These are phyloP conservation scores for Herpailurus yagouaroundi DNA, from an alignment of 2,113 vertebrate genomes.

Conservation along the genomic window DNA sequence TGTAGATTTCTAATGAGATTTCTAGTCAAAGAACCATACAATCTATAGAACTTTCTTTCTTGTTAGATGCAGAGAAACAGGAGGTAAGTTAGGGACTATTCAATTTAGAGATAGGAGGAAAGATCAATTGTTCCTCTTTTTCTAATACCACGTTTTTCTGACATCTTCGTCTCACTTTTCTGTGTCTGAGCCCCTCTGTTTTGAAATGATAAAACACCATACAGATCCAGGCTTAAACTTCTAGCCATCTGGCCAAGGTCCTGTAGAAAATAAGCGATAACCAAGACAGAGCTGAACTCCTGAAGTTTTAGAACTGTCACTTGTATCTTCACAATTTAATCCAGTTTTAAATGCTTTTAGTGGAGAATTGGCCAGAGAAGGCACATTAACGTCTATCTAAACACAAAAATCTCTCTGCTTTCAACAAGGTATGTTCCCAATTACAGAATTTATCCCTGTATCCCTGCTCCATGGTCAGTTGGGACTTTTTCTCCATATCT, in stretches of 20 bases:
- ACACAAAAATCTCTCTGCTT: not conserved
- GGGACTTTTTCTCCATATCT: not conserved
- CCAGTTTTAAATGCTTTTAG: not conserved
- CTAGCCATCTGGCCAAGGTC: not conserved
- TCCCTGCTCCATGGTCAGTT: not conserved
- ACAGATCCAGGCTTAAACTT: not conserved
- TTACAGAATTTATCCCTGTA: not conserved
- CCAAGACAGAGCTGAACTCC: not conserved
- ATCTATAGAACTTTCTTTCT: not conserved
- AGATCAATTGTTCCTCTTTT: not conserved
- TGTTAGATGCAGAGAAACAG: slow-evolving; percentile 14
- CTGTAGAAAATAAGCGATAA: not conserved
- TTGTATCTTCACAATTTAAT: not conserved
- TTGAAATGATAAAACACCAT: not conserved
- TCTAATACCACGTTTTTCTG: not conserved
- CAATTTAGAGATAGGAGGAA: not conserved
- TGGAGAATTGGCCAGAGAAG: not conserved
- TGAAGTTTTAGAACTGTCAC: not conserved
- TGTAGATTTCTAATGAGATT: slow-evolving; percentile 23
- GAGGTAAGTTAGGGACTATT: slow-evolving; percentile 3
- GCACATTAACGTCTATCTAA: not conserved
- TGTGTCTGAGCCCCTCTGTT: not conserved
- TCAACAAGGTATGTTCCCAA: not conserved
- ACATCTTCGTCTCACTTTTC: not conserved
- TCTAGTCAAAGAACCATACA: not conserved